Percentiles rank a stretch among this genome's conserved stretches.
These are phyloP conservation scores for Therioaphis trifolii DNA, from an alignment of 2,888 invertebrate genomes.

Conservation along the genomic window DNA sequence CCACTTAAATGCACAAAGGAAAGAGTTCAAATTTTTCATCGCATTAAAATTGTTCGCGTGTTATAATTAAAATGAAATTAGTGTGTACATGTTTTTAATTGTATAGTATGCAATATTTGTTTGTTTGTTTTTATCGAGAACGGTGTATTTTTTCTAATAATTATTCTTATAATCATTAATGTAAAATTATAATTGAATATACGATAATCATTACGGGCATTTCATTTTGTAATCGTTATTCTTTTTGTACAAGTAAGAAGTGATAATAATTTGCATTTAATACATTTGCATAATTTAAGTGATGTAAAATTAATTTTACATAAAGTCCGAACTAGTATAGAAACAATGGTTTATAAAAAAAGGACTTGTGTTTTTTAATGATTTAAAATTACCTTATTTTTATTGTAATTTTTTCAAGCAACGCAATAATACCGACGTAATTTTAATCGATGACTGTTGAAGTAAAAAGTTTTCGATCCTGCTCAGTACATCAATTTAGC, in stretches of 20 bases:
- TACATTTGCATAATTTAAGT: not conserved
- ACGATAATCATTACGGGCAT: no score
- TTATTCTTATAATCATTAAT: no score
- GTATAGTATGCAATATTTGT: not conserved
- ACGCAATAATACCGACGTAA: not conserved
- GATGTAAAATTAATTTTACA: slow-evolving; percentile 1
- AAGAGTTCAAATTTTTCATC: no score
- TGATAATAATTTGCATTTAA: not conserved
- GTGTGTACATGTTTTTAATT: no score
- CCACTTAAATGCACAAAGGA: no score
- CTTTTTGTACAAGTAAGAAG: no score
- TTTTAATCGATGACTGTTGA: slow-evolving; percentile 7
- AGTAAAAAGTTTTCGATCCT: slow-evolving; percentile 16
- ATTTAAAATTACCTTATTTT: not conserved
- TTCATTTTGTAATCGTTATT: no score
- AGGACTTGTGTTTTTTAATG: not conserved
- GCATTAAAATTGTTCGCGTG: no score
- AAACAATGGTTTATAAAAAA: not conserved
- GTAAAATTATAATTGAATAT: no score
- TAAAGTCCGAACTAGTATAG: not conserved
- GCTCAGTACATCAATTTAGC: not conserved
- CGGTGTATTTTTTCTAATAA: not conserved
- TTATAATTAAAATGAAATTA: no score
- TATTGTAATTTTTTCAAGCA: not conserved
- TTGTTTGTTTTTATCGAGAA: not conserved